phyloP scores from a whole-genome alignment of 1,140 invertebrate genomes.

The Gonioctena quinquepunctata region DNA sequence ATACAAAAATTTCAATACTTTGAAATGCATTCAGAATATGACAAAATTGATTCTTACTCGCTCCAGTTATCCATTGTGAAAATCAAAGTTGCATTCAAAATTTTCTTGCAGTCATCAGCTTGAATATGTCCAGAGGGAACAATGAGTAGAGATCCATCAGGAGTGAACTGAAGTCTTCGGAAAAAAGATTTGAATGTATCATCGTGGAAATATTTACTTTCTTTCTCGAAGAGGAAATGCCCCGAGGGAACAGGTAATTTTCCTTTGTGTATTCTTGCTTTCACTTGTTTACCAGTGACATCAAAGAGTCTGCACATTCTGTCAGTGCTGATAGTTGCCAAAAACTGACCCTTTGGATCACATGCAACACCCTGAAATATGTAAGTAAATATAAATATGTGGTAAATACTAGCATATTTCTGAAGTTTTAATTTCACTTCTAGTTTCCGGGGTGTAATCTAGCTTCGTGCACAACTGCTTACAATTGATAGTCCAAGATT shows the following conservation, averaged over 20 bases:
- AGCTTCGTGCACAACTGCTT: too few relatives aligned
- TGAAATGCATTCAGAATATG: too few relatives aligned
- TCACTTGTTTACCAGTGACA: conserved; percentile 69
- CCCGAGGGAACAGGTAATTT: conserved; percentile 65
- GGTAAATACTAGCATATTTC: too few relatives aligned
- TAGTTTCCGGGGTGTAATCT: too few relatives aligned
- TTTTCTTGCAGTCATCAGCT: conserved; percentile 63
- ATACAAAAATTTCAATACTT: too few relatives aligned
- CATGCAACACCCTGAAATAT: conserved; percentile 50
- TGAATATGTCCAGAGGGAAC: conserved; percentile 82
- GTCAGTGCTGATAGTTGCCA: conserved; percentile 57
- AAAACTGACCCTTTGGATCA: conserved; percentile 50
- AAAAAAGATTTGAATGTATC: conserved; percentile 95
- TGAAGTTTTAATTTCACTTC: too few relatives aligned
- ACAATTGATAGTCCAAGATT: too few relatives aligned
- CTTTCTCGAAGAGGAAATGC: conserved; percentile 65
- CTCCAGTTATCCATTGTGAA: conserved; percentile 76
- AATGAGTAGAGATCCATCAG: conserved; percentile 86
- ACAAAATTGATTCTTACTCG: too few relatives aligned
- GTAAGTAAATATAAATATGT: too few relatives aligned
- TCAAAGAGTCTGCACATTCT: conserved; percentile 70
- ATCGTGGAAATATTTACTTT: conserved; percentile 83
- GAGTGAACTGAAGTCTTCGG: conserved; percentile 82
- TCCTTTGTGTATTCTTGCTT: conserved; percentile 73
- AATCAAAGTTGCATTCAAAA: conserved; percentile 76